phyloP scores from a whole-genome alignment of 1,140 invertebrate genomes.

The Brachionus rubens region DNA sequence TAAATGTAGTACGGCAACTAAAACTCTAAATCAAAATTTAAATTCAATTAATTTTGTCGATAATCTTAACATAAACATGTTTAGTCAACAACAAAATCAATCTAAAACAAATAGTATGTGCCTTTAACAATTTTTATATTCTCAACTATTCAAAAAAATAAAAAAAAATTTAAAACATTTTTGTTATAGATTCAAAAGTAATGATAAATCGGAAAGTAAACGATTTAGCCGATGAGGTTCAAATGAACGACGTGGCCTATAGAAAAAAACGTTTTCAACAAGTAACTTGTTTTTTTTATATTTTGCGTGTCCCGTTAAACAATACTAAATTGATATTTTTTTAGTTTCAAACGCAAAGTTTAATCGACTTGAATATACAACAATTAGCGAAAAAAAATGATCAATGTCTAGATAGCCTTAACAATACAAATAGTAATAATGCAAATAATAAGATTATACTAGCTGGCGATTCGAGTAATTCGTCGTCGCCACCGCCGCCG shows the following conservation, averaged over 20 bases:
- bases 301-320: neutral
- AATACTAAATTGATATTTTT: neutral
- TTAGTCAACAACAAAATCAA: slow-evolving; percentile 1
- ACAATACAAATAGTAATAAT: too few species aligned
- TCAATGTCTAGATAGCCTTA: slow-evolving; percentile 17
- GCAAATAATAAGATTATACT: too few species aligned
- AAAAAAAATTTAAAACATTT: neutral
- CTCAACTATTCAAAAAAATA: neutral
- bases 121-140: neutral
- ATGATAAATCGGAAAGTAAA: neutral
- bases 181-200: neutral
- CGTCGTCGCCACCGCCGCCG: too few species aligned
- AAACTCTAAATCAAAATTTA: slow-evolving; percentile 12
- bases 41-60: slow-evolving; percentile 34
- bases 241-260: neutral
- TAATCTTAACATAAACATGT: slow-evolving; percentile 9
- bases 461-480: too few species aligned
- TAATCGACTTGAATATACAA: slow-evolving; percentile 29
- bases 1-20: slow-evolving; percentile 33
- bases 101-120: slow-evolving; percentile 8
- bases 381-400: slow-evolving; percentile 34
- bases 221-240: neutral
- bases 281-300: neutral
- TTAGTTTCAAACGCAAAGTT: slow-evolving; percentile 40
- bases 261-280: slow-evolving; percentile 25